Conservation (phyloP, 1,140 invertebrate genomes). For the Cydia splendana region DNA sequence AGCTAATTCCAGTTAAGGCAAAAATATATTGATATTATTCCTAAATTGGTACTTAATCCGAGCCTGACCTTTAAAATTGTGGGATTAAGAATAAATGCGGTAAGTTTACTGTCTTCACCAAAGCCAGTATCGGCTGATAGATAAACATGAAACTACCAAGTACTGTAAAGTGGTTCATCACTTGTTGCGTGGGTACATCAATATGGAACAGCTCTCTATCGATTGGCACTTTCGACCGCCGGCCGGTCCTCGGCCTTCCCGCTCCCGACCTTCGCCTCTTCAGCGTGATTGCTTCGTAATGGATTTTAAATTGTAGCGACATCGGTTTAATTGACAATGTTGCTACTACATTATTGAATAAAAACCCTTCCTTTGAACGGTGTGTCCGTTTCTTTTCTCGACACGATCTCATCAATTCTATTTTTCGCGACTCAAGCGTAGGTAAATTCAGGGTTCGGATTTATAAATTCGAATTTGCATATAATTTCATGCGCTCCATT, state of each 20-base stretch:
- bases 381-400: no score
- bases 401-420: background rate
- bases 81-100: no score
- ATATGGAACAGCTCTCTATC: conserved; percentile 48
- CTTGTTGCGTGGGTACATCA: conserved; percentile 39
- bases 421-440: conserved; percentile 6
- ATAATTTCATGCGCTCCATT: conserved; percentile 24
- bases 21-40: no score
- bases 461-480: conserved; percentile 27
- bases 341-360: conserved; percentile 13
- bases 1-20: no score
- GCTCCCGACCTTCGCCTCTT: conserved; percentile 52
- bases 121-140: no score
- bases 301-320: conserved; percentile 65
- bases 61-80: no score
- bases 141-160: background rate
- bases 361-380: background rate
- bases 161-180: background rate
- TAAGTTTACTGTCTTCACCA: no score
- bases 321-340: conserved; percentile 51
- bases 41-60: no score
- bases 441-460: conserved; percentile 1
- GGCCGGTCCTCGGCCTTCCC: conserved; percentile 5
- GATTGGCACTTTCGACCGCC: conserved; percentile 39
- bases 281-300: conserved; percentile 60